A percentile compares a stretch with the other conserved stretches of the same genome.
These are phyloP conservation scores for Gymnoscelis rufifasciata DNA, from an alignment of 2,888 invertebrate genomes.

Conservation along the genomic window DNA sequence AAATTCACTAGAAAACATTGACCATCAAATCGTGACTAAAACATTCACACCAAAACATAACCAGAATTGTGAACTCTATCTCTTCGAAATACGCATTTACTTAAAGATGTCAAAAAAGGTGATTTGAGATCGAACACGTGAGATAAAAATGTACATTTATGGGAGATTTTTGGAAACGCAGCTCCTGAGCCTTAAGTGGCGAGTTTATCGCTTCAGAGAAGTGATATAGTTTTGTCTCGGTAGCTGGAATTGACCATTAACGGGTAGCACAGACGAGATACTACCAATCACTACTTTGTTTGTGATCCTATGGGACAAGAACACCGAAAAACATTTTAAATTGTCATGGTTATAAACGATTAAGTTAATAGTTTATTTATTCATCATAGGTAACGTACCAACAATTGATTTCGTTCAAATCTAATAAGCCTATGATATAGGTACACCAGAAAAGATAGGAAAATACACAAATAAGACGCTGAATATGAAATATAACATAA, in stretches of 20 bases:
- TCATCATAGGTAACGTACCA: too few relatives aligned
- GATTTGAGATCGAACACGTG: constrained; percentile 68
- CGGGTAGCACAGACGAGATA: neutral
- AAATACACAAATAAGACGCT: too few relatives aligned
- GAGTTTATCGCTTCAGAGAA: constrained; percentile 73
- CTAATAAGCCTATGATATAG: too few relatives aligned
- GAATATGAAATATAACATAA: too few relatives aligned
- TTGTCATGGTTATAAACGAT: too few relatives aligned
- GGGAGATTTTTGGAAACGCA: constrained; percentile 71
- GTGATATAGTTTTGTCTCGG: constrained; percentile 64
- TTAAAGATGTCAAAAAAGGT: constrained; percentile 39
- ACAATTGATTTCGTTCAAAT: too few relatives aligned
- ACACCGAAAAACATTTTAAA: too few relatives aligned
- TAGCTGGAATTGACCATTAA: constrained; percentile 42
- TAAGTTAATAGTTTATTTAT: too few relatives aligned
- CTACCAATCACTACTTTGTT: neutral
- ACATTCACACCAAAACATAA: neutral
- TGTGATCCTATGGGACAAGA: too few relatives aligned
- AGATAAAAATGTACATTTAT: constrained; percentile 57
- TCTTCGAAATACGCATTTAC: neutral
- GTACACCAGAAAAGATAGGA: too few relatives aligned
- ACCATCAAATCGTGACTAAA: too few relatives aligned
- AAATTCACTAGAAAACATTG: too few relatives aligned
- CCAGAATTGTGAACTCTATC: neutral
- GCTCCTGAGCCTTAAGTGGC: constrained; percentile 67